Evolutionary conservation across 2,888 invertebrate species (phyloP).

Genomic region (Nezara viridula): DNA sequence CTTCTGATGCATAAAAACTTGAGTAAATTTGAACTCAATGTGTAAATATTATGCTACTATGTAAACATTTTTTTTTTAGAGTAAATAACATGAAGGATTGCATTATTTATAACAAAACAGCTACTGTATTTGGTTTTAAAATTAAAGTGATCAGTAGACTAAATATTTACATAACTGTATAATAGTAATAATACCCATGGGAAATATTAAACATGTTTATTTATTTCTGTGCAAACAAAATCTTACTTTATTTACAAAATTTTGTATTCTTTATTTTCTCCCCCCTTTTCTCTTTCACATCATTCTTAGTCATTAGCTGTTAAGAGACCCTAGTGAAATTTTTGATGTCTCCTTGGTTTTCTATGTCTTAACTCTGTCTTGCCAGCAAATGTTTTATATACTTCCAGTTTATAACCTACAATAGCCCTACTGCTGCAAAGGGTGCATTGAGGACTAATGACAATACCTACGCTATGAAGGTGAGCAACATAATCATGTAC

Average conservation of each 20-base stretch:
- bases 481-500: not conserved
- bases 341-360: not conserved
- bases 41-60: not conserved
- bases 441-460: not conserved
- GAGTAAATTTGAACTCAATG: not conserved
- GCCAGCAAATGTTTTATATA: not conserved
- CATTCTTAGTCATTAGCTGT: not conserved
- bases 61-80: not conserved
- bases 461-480: not conserved
- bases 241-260: not conserved
- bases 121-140: not conserved
- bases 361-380: not conserved
- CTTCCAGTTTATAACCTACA: not conserved
- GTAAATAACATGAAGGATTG: not conserved
- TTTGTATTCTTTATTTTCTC: not conserved
- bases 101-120: not conserved
- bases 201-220: not conserved
- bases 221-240: not conserved
- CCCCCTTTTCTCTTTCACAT: not conserved
- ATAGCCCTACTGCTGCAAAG: not conserved
- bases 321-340: not conserved
- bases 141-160: not conserved
- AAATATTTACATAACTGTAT: not conserved
- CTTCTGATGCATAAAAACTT: not conserved
- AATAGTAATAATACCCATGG: not conserved